Percentiles rank a stretch among this genome's conserved stretches.
Evolutionary conservation across 2,797 vertebrate species (phyloP).

Genomic region (Halcyon smyrnensis): DNA sequence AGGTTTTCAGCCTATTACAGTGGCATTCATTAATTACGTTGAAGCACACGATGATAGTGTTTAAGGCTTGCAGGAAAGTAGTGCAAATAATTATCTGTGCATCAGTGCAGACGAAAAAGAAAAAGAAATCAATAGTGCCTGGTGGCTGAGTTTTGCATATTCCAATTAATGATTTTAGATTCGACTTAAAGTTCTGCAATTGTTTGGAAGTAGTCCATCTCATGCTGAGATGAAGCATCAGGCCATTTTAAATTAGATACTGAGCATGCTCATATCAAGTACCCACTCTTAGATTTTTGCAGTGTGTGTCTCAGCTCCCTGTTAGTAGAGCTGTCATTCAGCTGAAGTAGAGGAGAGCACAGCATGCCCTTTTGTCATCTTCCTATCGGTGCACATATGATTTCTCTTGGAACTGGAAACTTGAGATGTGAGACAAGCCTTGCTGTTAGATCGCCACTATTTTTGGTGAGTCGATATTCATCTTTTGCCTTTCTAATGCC

Average conservation of each 20-base stretch:
- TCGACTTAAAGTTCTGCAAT: constrained; percentile 74
- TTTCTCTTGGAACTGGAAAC: constrained; percentile 47
- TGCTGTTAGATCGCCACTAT: background rate
- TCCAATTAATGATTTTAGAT: constrained; percentile 66
- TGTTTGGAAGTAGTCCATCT: constrained; percentile 85
- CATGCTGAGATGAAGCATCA: constrained; percentile 72
- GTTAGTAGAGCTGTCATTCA: constrained; percentile 48
- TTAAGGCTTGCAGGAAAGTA: constrained; percentile 50
- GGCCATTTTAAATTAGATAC: constrained; percentile 74
- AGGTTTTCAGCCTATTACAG: constrained; percentile 8
- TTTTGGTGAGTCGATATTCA: constrained; percentile 68
- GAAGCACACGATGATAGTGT: constrained; percentile 22
- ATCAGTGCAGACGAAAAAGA: background rate
- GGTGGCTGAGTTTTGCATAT: constrained; percentile 55
- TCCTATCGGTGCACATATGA: constrained; percentile 12
- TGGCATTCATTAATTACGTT: background rate
- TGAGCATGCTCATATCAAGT: constrained; percentile 84
- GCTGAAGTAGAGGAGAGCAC: constrained; percentile 37
- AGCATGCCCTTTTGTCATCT: constrained; percentile 45
- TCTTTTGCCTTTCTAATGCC: constrained; percentile 26
- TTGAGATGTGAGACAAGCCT: constrained; percentile 37
- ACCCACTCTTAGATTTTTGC: constrained; percentile 65
- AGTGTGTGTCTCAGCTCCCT: constrained; percentile 24
- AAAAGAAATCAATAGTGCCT: constrained; percentile 47
- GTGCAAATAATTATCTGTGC: constrained; percentile 14